Evolutionary conservation across 2,888 invertebrate species (phyloP).

Genomic region (Ophioninae sp.): DNA sequence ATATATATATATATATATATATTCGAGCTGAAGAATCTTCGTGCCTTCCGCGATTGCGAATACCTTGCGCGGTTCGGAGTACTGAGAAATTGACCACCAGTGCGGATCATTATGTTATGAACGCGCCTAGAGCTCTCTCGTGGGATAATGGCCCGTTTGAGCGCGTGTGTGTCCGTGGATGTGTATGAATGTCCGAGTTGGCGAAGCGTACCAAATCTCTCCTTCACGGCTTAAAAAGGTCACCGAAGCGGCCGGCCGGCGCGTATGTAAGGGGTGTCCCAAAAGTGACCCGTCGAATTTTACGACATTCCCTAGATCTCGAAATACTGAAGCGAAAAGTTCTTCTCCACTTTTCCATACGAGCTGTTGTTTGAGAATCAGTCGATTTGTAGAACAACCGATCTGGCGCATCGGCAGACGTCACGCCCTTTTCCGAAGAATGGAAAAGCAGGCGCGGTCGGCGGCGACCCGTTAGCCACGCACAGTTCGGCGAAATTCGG

Average conservation of each 20-base stretch:
- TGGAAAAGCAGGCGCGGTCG: background rate
- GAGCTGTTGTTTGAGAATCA: background rate
- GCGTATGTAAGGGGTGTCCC: conserved; percentile 8
- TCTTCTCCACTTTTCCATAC: background rate
- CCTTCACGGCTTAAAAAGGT: conserved; percentile 76
- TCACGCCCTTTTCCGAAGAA: background rate
- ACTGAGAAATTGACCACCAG: conserved; percentile 57
- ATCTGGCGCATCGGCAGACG: background rate
- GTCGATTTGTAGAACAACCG: background rate
- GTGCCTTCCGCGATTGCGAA: conserved; percentile 7
- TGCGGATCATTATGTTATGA: conserved; percentile 66
- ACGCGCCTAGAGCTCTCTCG: conserved; percentile 45
- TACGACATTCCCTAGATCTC: background rate
- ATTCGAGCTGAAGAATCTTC: background rate
- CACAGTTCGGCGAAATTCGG: too few species aligned
- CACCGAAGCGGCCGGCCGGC: conserved; percentile 64
- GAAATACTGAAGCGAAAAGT: background rate
- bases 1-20: background rate
- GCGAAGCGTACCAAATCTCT: conserved; percentile 74
- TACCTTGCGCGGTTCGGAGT: conserved; percentile 5
- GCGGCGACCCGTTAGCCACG: background rate
- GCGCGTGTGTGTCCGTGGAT: background rate
- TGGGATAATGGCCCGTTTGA: conserved; percentile 42
- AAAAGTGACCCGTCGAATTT: background rate
- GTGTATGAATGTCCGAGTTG: conserved; percentile 61